Evolutionary conservation across 2,797 vertebrate genomes (phyloP), one percentile per base, ranked within the genome.

Genomic region (Psittacula derbiana): DNA sequence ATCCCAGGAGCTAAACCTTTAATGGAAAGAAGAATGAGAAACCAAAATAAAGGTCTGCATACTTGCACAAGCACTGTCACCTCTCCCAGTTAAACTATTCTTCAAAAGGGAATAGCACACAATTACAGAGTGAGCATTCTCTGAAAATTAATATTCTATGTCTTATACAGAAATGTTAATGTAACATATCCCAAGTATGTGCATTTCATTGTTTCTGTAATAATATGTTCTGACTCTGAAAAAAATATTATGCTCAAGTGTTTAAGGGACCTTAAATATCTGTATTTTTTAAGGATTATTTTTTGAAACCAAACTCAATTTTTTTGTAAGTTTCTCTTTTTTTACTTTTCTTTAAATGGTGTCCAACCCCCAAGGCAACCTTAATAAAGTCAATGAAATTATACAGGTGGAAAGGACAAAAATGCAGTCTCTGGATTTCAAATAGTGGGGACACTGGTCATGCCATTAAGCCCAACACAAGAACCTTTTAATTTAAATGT

Each of bases 401-500:
- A 72, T 73, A 80, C 65, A 95, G 92, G 91, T 95, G 71, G 80
- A 79, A 91, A 92, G 69, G 33, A 93, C 90, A 95, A 94, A 96
- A 96, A 87, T 40, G 36, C 4, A 1, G 36, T n/a, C 55, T 70
- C 82, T 75, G 72, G 28, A 84, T 95, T 90, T 86, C 86, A 86
- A 90, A 87, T 50, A 64, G 69, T 49, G 72, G 66, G 4, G 6
- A 64, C 66, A 65, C 53, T 75, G 65, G 79, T 58, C 80, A 69
- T 53, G 30, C 79, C 78, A 89, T 95, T 93, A 91, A 95, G 86
- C 64, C 58, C 71, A 70, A 80, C 74, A 87, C 49, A 88, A 95
- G 90, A 86, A 74, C 93, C 86, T 96, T 97, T 96, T 81, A 88
- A 96, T 91, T 96, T 96, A 91, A 95, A 94, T 83, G 76, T 87